phyloP scores from a whole-genome alignment of 2,888 invertebrate genomes.

The Acanthosoma haemorrhoidale region DNA sequence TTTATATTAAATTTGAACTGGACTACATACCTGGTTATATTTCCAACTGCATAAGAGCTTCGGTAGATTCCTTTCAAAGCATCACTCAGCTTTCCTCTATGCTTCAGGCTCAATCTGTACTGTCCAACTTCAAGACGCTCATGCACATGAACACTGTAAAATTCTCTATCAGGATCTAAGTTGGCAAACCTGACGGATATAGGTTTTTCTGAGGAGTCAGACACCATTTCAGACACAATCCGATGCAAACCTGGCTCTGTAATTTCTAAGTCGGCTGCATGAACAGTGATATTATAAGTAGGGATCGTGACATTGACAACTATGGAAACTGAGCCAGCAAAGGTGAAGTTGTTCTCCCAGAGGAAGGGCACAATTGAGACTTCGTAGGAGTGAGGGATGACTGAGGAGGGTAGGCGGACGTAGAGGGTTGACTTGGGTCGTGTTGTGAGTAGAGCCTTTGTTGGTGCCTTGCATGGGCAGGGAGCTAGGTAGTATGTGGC shows the following conservation, averaged over 20 bases:
- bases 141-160: conserved; percentile 55
- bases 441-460: conserved; percentile 63
- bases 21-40: conserved; percentile 50
- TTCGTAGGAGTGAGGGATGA: conserved; percentile 64
- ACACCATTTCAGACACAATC: conserved; percentile 31
- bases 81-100: conserved; percentile 56
- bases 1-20: too few relatives aligned
- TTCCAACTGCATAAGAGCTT: conserved; percentile 59
- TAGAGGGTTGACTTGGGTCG: conserved; percentile 51
- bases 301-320: conserved; percentile 49
- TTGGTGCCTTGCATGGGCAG: conserved; percentile 45
- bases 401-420: conserved; percentile 63
- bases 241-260: conserved; percentile 45
- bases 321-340: conserved; percentile 54
- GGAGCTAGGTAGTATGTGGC: conserved; percentile 35
- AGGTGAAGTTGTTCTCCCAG: conserved; percentile 69
- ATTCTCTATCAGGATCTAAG: conserved; percentile 55
- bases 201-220: conserved; percentile 31
- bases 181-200: conserved; percentile 33
- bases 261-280: conserved; percentile 58
- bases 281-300: conserved; percentile 59
- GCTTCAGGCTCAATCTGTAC: conserved; percentile 57
- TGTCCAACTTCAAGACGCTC: conserved; percentile 48
- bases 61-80: conserved; percentile 66
- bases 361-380: conserved; percentile 67